Evolutionary conservation across 2,113 vertebrate species (phyloP).

Genomic region (Alethe castanea): DNA sequence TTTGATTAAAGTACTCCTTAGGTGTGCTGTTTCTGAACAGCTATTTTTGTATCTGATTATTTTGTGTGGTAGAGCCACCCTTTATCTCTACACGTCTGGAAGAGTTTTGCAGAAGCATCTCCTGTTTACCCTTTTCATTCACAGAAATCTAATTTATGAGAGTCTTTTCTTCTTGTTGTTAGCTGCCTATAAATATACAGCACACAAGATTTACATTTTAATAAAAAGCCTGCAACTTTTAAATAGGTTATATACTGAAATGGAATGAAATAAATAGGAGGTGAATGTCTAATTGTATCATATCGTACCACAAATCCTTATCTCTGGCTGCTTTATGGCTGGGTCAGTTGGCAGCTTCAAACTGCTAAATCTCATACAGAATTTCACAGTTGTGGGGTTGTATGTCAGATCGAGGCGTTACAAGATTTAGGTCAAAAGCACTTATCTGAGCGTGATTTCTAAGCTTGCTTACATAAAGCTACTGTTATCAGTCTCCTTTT

Average conservation of each 20-base stretch:
- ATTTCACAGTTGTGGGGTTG: slow-evolving; percentile 79
- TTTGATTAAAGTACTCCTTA: slow-evolving; percentile 82
- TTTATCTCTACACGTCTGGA: slow-evolving; percentile 77
- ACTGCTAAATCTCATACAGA: slow-evolving; percentile 77
- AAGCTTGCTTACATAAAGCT: slow-evolving; percentile 82
- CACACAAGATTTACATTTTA: slow-evolving; percentile 69
- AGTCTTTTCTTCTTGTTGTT: slow-evolving; percentile 57
- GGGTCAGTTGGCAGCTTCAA: slow-evolving; percentile 80
- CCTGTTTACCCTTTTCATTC: slow-evolving; percentile 74
- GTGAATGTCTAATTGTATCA: slow-evolving; percentile 81
- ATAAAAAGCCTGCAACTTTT: slow-evolving; percentile 68
- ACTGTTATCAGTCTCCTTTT: slow-evolving; percentile 70
- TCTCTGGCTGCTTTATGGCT: slow-evolving; percentile 75
- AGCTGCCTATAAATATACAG: slow-evolving; percentile 44
- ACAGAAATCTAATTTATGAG: slow-evolving; percentile 71
- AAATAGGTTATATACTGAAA: slow-evolving; percentile 72
- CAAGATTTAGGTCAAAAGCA: slow-evolving; percentile 84
- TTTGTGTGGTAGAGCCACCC: slow-evolving; percentile 76
- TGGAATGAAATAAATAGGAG: slow-evolving; percentile 73
- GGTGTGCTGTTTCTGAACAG: slow-evolving; percentile 77
- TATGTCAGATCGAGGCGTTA: slow-evolving; percentile 74
- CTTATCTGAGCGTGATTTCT: slow-evolving; percentile 80
- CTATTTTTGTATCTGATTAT: slow-evolving; percentile 83
- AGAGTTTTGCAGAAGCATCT: slow-evolving; percentile 75
- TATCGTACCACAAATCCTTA: slow-evolving; percentile 78